Evolutionary conservation across 1,140 invertebrate species (phyloP), one percentile per base, ranked within the genome.

Genomic region (Drosophila seguyi): DNA sequence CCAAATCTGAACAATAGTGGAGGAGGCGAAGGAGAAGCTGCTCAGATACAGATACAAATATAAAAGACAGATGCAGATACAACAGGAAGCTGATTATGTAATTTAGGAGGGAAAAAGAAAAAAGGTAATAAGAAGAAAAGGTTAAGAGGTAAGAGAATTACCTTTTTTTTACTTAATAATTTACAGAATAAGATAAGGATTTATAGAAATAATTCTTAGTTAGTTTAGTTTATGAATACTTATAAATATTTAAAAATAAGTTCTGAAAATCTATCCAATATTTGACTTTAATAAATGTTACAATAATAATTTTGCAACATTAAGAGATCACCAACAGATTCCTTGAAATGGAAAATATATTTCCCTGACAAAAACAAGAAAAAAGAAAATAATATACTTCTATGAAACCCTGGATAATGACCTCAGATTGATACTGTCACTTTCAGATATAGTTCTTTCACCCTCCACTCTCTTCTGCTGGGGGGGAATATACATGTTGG

Each of bases 1-100:
- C 68, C 66, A 39, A 72, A 72, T 50, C 66, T 48, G 66, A 72
- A 72, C 80, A 77, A 71, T 60, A 55, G 36, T 14, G 53, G 52
- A 56, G 75, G 53, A 25, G 65, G 68, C 48, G 68, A 41, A 31
- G 65, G 68, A 71, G 68, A 11, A 39, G 38, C 52, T 22, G 3
- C 34, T 25, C 39, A 71, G 67, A 31, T 41, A 58, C 20, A 71
- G 65, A 69, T 71, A 39, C 62, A 56, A 34, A 36, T 68, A 38
- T 34, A 45, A 38, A 16, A 38, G 31, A 31, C 34, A 44, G 47
- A 53, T 38, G 25, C 20, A 42, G 39, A 65, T 44, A 44, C 13
- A 65, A 36, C 34, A 50, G 66, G 52, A 67, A 68, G 47, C 38
- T 48, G 29, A 58, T 72, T 72, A 72, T 72, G 44, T 20, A 72